Base-by-base conservation (phyloP, 2,888 invertebrate genomes). In the Microdon myrmicae region DNA sequence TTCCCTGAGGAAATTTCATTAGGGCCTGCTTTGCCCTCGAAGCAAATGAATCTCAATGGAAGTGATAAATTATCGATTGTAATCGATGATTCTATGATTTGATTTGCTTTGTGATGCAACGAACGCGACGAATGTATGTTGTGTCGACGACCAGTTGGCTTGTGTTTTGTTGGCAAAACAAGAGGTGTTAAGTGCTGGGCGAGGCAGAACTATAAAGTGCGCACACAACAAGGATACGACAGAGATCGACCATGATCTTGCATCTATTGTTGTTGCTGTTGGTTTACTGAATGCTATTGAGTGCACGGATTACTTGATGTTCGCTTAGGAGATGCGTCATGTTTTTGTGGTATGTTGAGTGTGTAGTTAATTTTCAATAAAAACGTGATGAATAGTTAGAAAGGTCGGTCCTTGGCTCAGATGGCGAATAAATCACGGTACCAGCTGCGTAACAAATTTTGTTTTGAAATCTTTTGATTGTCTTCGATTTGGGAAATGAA, bases 341-440 rank as follows among this genome's bases (percentile, higher is more conserved):
- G 56, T 64, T 47, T 31, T 51, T 64, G 64, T 64, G 64, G 64
- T 64, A 43, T 51, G 64, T 51, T 58, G 64, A 64, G 64, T 64
- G 51, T 64, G 64, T 51, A 58, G 64, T 64, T 64, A 64, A 51
- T 64, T 64, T 56, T 64, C 64, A 58, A 64, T 64, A 51, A 64
- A 64, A 64, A 22, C 35, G 44, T 32, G 56, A 64, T 64, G 58
- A 58, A 32, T 41, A 12, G 34, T 41, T 29, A 2, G 2, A 16
- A 13, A 28, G 32, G 10, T 22, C 10, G 12, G 23, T 34, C 22
- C 37, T 51, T 44, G 45, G 31, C 16, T 8, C 22, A 41, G 13
- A n/a, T n/a, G 10, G 26, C 2, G n/a, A 22, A 31, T 49, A 39
- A 41, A 61, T 25, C 34, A 45, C 6, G 25, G n/a, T 26, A 51